Conservation (phyloP, 2,888 invertebrate species). For the Scaptomyza tumidula region DNA sequence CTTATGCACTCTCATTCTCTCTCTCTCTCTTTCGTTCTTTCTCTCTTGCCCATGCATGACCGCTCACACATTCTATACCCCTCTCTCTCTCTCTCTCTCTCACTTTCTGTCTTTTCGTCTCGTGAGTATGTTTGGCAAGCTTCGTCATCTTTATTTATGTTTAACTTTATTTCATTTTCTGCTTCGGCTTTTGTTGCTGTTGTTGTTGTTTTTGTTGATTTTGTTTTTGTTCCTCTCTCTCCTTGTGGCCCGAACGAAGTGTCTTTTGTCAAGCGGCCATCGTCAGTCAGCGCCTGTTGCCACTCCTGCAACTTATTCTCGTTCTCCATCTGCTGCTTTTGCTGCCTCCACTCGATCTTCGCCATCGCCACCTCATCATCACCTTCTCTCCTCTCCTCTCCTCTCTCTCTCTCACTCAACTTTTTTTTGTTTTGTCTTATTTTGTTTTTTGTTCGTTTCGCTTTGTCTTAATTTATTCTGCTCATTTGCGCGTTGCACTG, state of each 20-base stretch:
- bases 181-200: constrained; percentile 14
- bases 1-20: constrained; percentile 4
- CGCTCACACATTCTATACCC: neutral
- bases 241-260: constrained; percentile 49
- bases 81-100: constrained; percentile 4
- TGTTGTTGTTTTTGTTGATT: constrained; percentile 1
- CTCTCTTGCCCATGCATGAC: constrained; percentile 10
- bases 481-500: constrained; percentile 63
- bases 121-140: constrained; percentile 47
- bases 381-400: neutral
- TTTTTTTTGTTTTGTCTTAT: constrained; percentile 3
- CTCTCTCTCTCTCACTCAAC: neutral
- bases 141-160: constrained; percentile 80
- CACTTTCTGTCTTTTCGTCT: constrained; percentile 7
- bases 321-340: constrained; percentile 20
- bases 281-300: constrained; percentile 58
- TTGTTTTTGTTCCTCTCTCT: constrained; percentile 11
- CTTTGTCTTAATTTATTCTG: constrained; percentile 69
- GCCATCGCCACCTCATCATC: neutral
- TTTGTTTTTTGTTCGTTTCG: constrained; percentile 16
- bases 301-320: constrained; percentile 31
- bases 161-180: constrained; percentile 53
- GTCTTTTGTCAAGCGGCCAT: constrained; percentile 76
- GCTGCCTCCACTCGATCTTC: constrained; percentile 29
- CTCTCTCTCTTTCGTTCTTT: constrained; percentile 8